phyloP scores from a whole-genome alignment of 1,140 invertebrate species.

The Drosophila burlai region DNA sequence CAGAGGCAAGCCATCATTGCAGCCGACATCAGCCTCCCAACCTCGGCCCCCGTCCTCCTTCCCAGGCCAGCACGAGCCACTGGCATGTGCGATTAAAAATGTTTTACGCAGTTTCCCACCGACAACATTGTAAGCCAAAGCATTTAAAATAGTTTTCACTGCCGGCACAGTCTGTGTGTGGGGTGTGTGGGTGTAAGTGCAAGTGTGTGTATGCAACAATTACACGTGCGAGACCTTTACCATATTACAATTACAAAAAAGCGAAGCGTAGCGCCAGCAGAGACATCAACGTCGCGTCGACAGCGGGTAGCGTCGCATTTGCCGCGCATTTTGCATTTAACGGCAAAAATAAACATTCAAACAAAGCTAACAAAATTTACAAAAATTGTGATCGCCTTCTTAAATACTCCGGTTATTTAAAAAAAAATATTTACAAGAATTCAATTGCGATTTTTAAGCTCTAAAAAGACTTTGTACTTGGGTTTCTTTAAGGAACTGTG shows the following conservation, averaged over 20 bases:
- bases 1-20: conserved; percentile 14
- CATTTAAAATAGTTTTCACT: conserved; percentile 53
- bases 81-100: conserved; percentile 61
- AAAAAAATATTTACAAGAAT: not conserved
- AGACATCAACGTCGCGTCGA: conserved; percentile 20
- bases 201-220: conserved; percentile 49
- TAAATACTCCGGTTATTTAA: not conserved
- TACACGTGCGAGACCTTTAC: conserved; percentile 77
- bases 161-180: conserved; percentile 24
- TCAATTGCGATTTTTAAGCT: not conserved
- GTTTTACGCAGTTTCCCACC: conserved; percentile 66
- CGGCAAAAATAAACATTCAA: conserved; percentile 40
- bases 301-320: conserved; percentile 42
- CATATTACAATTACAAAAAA: conserved; percentile 37
- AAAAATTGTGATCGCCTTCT: not conserved
- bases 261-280: conserved; percentile 20
- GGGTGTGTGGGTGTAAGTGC: conserved; percentile 5
- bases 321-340: conserved; percentile 57
- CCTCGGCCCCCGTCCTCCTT: not conserved
- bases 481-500: not conserved
- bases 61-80: conserved; percentile 27
- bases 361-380: not conserved
- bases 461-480: not conserved
- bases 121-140: conserved; percentile 63
- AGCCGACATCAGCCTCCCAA: not conserved